A percentile compares a stretch with the other conserved stretches of the same genome.
Conservation (phyloP, 2,888 invertebrate genomes). For the Eristalis tenax region DNA sequence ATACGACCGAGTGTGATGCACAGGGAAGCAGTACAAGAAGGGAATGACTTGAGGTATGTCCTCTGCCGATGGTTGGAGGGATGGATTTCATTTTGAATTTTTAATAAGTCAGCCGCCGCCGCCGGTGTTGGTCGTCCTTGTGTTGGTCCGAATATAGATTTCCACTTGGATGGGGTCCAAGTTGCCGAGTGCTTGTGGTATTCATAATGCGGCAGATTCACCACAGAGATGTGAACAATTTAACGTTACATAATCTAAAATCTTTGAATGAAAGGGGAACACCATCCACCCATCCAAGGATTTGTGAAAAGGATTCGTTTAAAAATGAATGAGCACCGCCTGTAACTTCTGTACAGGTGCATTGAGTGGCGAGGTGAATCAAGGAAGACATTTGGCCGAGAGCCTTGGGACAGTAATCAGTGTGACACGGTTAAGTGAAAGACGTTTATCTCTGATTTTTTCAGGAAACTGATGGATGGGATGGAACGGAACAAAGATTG, state of each 20-base stretch:
- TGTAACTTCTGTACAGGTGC: constrained; percentile 39
- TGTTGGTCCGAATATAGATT: constrained; percentile 3
- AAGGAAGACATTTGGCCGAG: constrained; percentile 55
- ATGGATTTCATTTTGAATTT: constrained; percentile 52
- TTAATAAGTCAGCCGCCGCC: constrained; percentile 61
- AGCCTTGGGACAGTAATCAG: constrained; percentile 63
- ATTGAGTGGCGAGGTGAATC: constrained; percentile 15
- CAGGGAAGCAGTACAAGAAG: constrained; percentile 30
- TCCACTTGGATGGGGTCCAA: constrained; percentile 52
- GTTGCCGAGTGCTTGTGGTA: constrained; percentile 50
- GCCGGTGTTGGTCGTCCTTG: constrained; percentile 37
- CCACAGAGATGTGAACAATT: constrained; percentile 49
- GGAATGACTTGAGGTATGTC: constrained; percentile 71
- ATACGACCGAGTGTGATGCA: constrained; percentile 46
- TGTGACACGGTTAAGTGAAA: constrained; percentile 59
- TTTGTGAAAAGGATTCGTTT: constrained; percentile 5
- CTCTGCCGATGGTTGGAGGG: too few species aligned
- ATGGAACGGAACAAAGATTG: not conserved
- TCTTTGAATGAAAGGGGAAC: constrained; percentile 19
- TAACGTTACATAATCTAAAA: constrained; percentile 44
- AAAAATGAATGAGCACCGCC: constrained; percentile 63
- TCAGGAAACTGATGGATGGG: not conserved
- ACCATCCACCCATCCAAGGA: not conserved
- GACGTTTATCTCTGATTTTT: constrained; percentile 37
- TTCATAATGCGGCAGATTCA: constrained; percentile 62